Evolutionary conservation across 2,113 vertebrate genomes (phyloP).

Genomic region (Nycticorax nycticorax): DNA sequence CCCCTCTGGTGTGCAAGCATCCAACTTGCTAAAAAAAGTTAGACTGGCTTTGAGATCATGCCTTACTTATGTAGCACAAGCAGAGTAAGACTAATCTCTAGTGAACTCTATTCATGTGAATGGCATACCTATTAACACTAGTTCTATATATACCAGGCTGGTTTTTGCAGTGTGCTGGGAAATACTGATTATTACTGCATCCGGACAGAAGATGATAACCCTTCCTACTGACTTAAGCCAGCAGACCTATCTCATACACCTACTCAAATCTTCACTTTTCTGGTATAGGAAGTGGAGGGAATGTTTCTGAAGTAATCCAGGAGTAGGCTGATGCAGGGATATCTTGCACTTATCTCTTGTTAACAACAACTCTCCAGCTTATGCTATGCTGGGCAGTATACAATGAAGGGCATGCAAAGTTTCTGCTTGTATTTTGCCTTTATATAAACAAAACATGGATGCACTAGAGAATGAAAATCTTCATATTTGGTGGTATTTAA

Average conservation of each 20-base stretch:
- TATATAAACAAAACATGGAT: neutral
- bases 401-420: neutral
- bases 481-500: neutral
- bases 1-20: neutral
- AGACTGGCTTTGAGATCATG: neutral
- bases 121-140: neutral
- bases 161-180: neutral
- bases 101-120: neutral
- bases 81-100: neutral
- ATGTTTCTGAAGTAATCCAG: neutral
- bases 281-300: neutral
- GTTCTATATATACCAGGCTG: neutral
- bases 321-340: neutral
- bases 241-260: neutral
- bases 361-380: neutral
- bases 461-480: neutral
- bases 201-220: neutral
- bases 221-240: neutral
- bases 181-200: neutral
- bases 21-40: neutral
- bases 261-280: neutral
- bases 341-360: neutral
- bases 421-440: neutral
- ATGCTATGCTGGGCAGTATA: neutral
- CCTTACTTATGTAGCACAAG: neutral